Conservation (phyloP, 2,888 invertebrate species). For the Boloria selene region DNA sequence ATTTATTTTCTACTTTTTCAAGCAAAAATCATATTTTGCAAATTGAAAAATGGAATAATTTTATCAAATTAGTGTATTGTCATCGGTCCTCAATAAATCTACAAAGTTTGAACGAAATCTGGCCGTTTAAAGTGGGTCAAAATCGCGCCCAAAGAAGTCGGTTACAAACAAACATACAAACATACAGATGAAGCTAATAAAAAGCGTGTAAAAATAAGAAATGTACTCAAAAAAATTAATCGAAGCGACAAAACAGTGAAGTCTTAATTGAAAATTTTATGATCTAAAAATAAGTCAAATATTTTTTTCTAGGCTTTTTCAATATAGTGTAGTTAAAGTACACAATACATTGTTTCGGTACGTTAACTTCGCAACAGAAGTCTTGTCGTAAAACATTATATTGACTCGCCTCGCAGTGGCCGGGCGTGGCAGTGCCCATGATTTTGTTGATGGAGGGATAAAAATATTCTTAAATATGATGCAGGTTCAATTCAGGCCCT, state of each 20-base stretch:
- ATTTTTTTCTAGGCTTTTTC: background rate
- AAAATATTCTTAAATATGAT: background rate
- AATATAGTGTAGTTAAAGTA: conserved; percentile 33
- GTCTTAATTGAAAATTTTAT: conserved; percentile 12
- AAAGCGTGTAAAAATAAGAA: too few species aligned
- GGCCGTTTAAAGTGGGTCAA: too few species aligned
- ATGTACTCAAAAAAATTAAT: background rate
- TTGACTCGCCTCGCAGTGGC: conserved; percentile 18
- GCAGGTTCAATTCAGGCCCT: too few species aligned
- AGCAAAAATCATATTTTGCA: too few species aligned
- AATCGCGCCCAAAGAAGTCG: too few species aligned
- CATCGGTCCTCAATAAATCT: too few species aligned
- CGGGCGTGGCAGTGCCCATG: background rate
- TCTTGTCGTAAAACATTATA: conserved; percentile 45
- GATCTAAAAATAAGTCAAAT: conserved; percentile 5
- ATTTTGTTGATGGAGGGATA: background rate
- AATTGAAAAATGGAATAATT: too few species aligned
- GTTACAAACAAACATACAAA: too few species aligned
- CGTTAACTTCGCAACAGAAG: conserved; percentile 44
- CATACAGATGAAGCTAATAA: too few species aligned
- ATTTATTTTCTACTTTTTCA: too few species aligned
- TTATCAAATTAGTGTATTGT: too few species aligned
- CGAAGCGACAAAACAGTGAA: background rate
- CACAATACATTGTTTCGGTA: conserved; percentile 43
- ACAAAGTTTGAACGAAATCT: too few species aligned